Conservation (phyloP, 2,888 invertebrate genomes). For the Eupithecia exiguata region DNA sequence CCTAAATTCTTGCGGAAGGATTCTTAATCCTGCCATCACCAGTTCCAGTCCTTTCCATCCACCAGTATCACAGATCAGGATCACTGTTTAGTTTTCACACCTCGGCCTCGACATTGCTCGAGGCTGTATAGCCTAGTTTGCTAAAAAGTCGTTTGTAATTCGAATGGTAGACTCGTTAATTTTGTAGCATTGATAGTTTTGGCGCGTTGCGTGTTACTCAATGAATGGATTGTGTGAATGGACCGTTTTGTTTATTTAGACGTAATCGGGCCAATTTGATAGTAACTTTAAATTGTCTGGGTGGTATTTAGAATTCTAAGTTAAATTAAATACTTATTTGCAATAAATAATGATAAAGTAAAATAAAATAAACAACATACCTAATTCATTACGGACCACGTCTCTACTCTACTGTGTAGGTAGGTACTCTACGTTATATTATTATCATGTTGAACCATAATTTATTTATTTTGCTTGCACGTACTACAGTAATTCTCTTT, state of each 20-base stretch:
- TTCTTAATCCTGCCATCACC: conserved; percentile 57
- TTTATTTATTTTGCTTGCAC: neutral
- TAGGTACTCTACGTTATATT: too few relatives aligned
- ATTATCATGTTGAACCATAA: neutral
- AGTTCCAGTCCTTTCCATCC: too few relatives aligned
- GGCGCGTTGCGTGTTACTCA: conserved; percentile 58
- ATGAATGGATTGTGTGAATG: conserved; percentile 61
- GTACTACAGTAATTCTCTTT: too few relatives aligned
- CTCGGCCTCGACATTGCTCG: conserved; percentile 59
- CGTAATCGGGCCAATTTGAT: conserved; percentile 45
- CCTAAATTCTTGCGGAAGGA: conserved; percentile 82
- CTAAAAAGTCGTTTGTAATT: conserved; percentile 40
- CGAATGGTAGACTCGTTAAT: conserved; percentile 47
- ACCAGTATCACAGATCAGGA: too few relatives aligned
- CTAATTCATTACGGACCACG: neutral
- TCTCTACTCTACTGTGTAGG: too few relatives aligned
- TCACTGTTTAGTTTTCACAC: conserved; percentile 10
- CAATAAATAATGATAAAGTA: neutral
- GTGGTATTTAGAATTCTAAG: conserved; percentile 17
- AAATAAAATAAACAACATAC: neutral
- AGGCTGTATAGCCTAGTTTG: conserved; percentile 64
- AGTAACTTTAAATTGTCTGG: conserved; percentile 35
- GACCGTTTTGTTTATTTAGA: conserved; percentile 50
- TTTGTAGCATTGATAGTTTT: conserved; percentile 68
- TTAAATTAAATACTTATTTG: neutral